These are phyloP conservation scores for Coboldia fuscipes DNA, from an alignment of 1,140 invertebrate species.

Conservation along the genomic window DNA sequence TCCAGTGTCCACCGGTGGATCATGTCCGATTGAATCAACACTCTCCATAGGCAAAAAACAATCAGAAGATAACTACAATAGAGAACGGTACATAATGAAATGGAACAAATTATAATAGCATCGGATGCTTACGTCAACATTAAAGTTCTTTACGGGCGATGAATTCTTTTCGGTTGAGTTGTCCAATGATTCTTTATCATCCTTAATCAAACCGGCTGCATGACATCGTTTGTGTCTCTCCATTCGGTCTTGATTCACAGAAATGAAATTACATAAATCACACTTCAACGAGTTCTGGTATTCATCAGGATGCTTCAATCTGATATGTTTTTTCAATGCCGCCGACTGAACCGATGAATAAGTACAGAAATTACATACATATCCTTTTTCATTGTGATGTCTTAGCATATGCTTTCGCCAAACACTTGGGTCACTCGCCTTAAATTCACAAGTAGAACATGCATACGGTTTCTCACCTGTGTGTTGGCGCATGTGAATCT, in stretches of 20 bases:
- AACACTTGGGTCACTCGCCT: constrained; percentile 18
- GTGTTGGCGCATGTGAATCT: constrained; percentile 54
- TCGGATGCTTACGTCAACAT: not conserved
- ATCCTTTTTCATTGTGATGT: constrained; percentile 8
- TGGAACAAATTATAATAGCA: not conserved
- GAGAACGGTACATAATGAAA: not conserved
- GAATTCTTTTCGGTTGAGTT: too few relatives aligned
- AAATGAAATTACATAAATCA: constrained; percentile 12
- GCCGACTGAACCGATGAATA: constrained; percentile 13
- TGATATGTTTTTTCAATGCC: constrained; percentile 12
- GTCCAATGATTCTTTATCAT: too few relatives aligned
- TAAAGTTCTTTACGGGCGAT: constrained; percentile 7
- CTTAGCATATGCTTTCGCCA: constrained; percentile 16
- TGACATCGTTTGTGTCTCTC: constrained; percentile 13
- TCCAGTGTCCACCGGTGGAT: constrained; percentile 32
- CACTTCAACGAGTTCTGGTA: constrained; percentile 12
- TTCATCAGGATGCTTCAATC: constrained; percentile 11
- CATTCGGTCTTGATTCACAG: constrained; percentile 9
- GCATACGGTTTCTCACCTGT: constrained; percentile 28
- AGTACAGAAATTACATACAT: constrained; percentile 9
- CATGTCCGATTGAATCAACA: constrained; percentile 19
- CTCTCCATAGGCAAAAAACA: constrained; percentile 26
- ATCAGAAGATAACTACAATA: constrained; percentile 13
- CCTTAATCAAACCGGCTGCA: constrained; percentile 11
- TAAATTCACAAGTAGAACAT: constrained; percentile 16